A percentile compares a stretch with the other conserved stretches of the same genome.
Evolutionary conservation across 2,797 vertebrate genomes (phyloP).

Genomic region (Cygnus olor): DNA sequence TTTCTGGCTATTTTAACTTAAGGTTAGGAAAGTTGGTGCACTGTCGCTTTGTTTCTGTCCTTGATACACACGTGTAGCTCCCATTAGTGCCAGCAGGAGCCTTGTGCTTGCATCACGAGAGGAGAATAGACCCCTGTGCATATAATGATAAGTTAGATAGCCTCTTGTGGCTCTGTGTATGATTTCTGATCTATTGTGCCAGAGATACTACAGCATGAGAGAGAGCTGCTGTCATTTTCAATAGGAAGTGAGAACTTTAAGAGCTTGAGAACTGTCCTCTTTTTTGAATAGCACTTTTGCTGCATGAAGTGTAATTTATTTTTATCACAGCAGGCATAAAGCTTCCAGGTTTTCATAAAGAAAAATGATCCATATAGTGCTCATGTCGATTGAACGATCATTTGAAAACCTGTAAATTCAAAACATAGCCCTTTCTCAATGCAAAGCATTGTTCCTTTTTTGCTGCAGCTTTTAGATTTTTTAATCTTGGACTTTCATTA

Average conservation of each 20-base stretch:
- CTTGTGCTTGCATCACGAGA: background rate
- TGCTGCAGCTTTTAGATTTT: background rate
- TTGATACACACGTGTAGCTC: slow-evolving; percentile 29
- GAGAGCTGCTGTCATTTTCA: slow-evolving; percentile 67
- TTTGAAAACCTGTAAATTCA: slow-evolving; percentile 58
- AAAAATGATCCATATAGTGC: slow-evolving; percentile 59
- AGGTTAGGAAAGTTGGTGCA: background rate
- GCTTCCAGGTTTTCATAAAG: slow-evolving; percentile 67
- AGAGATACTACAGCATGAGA: slow-evolving; percentile 57
- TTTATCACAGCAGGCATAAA: slow-evolving; percentile 69
- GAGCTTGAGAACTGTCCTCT: slow-evolving; percentile 68
- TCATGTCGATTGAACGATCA: slow-evolving; percentile 39
- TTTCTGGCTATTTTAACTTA: background rate
- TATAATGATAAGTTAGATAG: slow-evolving; percentile 67
- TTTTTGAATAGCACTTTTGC: slow-evolving; percentile 72
- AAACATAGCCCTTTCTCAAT: slow-evolving; percentile 23
- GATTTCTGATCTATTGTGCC: slow-evolving; percentile 69
- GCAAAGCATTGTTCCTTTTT: background rate
- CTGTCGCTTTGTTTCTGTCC: slow-evolving; percentile 8
- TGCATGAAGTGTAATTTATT: slow-evolving; percentile 70
- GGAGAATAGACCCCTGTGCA: slow-evolving; percentile 41
- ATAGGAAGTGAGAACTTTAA: slow-evolving; percentile 66
- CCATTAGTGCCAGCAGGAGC: slow-evolving; percentile 63
- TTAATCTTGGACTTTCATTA: background rate
- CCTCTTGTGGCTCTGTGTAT: slow-evolving; percentile 46